Evolutionary conservation across 1,140 invertebrate species (phyloP), one percentile per base, ranked within the genome.

Genomic region (Dendroctonus ponderosae): DNA sequence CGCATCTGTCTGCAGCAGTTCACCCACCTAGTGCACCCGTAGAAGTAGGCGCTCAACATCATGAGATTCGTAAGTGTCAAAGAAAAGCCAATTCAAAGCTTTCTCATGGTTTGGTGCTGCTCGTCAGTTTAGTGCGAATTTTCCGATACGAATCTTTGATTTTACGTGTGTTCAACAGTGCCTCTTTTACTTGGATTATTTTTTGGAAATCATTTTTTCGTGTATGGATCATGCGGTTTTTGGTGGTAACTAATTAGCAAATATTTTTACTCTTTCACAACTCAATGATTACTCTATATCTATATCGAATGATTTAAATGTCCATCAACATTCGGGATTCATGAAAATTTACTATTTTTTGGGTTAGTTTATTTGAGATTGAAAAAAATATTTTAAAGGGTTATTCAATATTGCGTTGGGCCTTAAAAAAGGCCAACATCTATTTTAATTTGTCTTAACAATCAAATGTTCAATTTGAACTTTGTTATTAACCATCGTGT

Each of bases 41-140:
- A 46, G 66, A 62, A 67, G 66, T 67, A 62, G 64, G 58, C 66
- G 49, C 62, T 51, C 51, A 67, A 56, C 66, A 67, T 42, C 58
- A 67, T 67, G 66, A 67, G 60, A 67, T 67, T 67, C 53, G 66
- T 67, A 67, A 67, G 66, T 67, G 66, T 67, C 48, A 61, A 67
- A 61, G 57, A 60, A 66, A 66, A 66, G 7, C 42, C 14, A n/a
- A 48, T 48, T 50, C 40, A 6, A 49, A 65, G 48, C 49, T 66
- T 66, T 60, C 62, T 49, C 43, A 56, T 52, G 26, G 50, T 52
- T 57, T 58, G 38, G 62, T 57, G 53, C 44, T 49, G 37, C 41
- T 56, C 39, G 53, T 26, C 46, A 26, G 61, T 53, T 50, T 44
- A 60, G 65, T 66, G 65, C 57, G 65, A 60, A 52, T 65, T 62